Conservation (phyloP, 2,113 vertebrate species). For the Halichoeres trimaculatus region DNA sequence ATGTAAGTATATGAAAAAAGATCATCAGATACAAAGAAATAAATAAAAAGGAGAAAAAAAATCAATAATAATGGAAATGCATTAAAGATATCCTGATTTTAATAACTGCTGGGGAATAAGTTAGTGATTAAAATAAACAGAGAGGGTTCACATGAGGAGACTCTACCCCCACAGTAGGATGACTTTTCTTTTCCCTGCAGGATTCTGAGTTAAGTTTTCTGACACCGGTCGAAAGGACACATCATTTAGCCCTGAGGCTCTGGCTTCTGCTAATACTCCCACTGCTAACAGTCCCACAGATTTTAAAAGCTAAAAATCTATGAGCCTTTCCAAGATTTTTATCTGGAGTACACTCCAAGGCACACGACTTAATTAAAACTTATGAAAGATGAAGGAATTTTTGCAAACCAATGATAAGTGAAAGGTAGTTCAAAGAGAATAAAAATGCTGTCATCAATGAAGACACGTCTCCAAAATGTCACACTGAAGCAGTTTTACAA, state of each 20-base stretch:
- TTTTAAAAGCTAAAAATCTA: slow-evolving; percentile 6
- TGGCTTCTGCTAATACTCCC: slow-evolving; percentile 7
- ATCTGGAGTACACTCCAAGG: neutral
- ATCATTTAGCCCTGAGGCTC: slow-evolving; percentile 34
- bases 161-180: neutral
- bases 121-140: slow-evolving; percentile 1
- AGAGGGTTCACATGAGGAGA: slow-evolving; percentile 21
- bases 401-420: neutral
- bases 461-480: neutral
- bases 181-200: slow-evolving; percentile 13
- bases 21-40: slow-evolving; percentile 27
- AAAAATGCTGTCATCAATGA: neutral
- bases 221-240: slow-evolving; percentile 21
- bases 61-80: slow-evolving; percentile 7
- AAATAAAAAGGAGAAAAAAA: slow-evolving; percentile 24
- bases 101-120: slow-evolving; percentile 7
- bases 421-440: slow-evolving; percentile 18
- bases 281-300: neutral
- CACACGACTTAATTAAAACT: neutral
- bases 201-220: slow-evolving; percentile 16
- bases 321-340: neutral
- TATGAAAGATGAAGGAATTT: neutral
- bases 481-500: neutral
- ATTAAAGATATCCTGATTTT: slow-evolving; percentile 43
- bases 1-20: slow-evolving; percentile 15